Evolutionary conservation across 2,797 vertebrate genomes (phyloP).

Genomic region (Momotus momota): DNA sequence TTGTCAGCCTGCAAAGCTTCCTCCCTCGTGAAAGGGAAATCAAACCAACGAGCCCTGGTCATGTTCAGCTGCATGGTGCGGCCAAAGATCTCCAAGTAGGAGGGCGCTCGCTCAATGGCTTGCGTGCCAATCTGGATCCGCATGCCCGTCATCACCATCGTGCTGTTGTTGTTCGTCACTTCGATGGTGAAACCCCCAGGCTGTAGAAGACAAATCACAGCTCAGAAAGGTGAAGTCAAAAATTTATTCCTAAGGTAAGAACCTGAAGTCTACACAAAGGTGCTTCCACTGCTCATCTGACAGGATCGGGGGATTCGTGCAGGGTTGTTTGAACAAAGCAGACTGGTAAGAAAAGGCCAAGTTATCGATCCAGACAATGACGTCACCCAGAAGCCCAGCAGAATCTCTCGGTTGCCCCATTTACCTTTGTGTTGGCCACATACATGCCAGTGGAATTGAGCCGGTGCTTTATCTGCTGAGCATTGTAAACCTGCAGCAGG

Average conservation of each 20-base stretch:
- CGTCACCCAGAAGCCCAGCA: accelerated
- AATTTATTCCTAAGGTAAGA: not conserved
- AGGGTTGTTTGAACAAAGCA: not conserved
- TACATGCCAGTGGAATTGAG: constrained; percentile 99
- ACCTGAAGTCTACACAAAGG: not conserved
- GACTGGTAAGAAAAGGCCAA: not conserved
- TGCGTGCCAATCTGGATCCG: constrained; percentile 96
- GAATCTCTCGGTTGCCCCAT: not conserved
- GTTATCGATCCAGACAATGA: not conserved
- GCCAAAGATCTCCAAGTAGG: constrained; percentile 96
- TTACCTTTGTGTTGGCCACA: constrained; percentile 98
- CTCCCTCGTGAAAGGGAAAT: constrained; percentile 96
- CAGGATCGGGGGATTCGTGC: accelerated
- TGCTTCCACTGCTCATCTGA: not conserved
- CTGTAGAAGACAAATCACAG: constrained; percentile 66
- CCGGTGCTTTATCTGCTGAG: constrained; percentile 98
- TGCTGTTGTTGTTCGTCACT: constrained; percentile 95
- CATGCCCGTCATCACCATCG: constrained; percentile 99
- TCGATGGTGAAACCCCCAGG: constrained; percentile 97
- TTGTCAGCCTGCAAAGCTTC: constrained; percentile 98
- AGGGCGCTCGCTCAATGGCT: constrained; percentile 93
- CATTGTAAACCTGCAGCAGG: constrained; percentile 97
- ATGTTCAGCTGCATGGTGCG: constrained; percentile 98
- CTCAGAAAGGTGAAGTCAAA: not conserved
- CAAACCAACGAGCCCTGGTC: constrained; percentile 96